A percentile compares a stretch with the other conserved stretches of the same genome.
Conservation (phyloP, 92 coral and sea anemone genomes). For the Paragorgia papillata region DNA sequence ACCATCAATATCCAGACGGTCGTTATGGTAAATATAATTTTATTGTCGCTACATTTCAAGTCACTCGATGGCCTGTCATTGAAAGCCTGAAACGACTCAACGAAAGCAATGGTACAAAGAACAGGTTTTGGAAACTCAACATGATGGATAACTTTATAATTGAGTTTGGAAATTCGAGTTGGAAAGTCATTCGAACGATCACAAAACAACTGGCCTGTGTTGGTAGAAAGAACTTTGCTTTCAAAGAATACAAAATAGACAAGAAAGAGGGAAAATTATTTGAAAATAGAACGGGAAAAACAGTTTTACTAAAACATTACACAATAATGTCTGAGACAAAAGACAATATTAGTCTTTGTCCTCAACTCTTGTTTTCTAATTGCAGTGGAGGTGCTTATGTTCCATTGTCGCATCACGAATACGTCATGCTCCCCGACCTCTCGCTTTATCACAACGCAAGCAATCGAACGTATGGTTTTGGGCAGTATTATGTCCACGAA, state of each 20-base stretch:
- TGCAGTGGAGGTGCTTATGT: constrained; percentile 16
- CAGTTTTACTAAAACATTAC: not conserved
- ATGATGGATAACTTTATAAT: not conserved
- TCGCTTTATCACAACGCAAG: not conserved
- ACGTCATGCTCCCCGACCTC: constrained; percentile 6
- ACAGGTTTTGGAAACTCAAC: not conserved
- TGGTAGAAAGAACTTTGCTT: not conserved
- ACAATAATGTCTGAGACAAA: not conserved
- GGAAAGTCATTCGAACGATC: not conserved
- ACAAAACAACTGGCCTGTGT: not conserved
- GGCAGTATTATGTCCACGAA: not conserved
- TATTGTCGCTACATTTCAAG: constrained; percentile 11
- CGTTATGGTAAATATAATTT: too few relatives aligned
- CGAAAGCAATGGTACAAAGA: not conserved
- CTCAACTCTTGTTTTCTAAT: not conserved
- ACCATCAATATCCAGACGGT: not conserved
- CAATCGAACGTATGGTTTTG: not conserved
- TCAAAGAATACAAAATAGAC: constrained; percentile 12
- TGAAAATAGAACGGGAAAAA: not conserved
- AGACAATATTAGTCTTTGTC: constrained; percentile 1
- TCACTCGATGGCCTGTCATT: not conserved
- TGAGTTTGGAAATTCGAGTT: not conserved
- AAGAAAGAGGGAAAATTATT: not conserved
- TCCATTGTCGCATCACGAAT: not conserved
- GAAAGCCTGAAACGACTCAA: not conserved